Percentiles rank a stretch among this genome's conserved stretches.
Conservation (phyloP, 64 coral and sea anemone species). For the Catalaphyllia jardinei region DNA sequence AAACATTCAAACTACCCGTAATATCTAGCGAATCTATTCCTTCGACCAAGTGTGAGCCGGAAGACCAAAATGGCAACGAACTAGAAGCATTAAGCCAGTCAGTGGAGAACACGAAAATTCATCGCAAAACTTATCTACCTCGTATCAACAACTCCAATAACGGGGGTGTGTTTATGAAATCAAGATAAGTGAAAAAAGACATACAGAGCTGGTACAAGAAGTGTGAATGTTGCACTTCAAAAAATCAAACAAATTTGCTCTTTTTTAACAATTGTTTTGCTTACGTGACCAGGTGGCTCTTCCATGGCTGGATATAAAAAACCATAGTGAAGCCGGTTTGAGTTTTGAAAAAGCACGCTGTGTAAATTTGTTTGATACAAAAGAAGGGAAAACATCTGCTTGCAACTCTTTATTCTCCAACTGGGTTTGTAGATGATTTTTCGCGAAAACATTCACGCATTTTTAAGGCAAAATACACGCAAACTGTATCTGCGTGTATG, state of each 20-base stretch:
- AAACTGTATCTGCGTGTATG: not conserved
- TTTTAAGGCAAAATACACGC: slow-evolving; percentile 8
- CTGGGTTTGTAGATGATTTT: not conserved
- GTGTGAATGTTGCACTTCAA: no score
- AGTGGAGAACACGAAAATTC: not conserved
- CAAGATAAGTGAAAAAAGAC: not conserved
- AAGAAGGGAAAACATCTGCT: slow-evolving; percentile 22
- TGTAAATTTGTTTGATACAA: not conserved
- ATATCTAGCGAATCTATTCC: not conserved
- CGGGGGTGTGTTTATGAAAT: slow-evolving; percentile 19
- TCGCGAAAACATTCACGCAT: not conserved
- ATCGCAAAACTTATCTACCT: slow-evolving; percentile 55
- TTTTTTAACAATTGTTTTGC: no score
- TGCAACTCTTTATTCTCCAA: not conserved
- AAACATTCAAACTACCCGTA: not conserved
- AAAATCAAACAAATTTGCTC: no score
- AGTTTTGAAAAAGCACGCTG: slow-evolving; percentile 3
- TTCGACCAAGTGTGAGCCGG: not conserved
- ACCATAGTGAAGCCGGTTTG: not conserved
- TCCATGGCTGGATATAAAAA: not conserved
- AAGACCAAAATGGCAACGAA: not conserved
- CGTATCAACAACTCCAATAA: slow-evolving; percentile 49
- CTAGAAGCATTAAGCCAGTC: not conserved
- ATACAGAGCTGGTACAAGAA: no score
- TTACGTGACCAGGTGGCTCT: no score